Evolutionary conservation across 2,797 vertebrate species (phyloP).

Genomic region (Crocidura indochinensis): DNA sequence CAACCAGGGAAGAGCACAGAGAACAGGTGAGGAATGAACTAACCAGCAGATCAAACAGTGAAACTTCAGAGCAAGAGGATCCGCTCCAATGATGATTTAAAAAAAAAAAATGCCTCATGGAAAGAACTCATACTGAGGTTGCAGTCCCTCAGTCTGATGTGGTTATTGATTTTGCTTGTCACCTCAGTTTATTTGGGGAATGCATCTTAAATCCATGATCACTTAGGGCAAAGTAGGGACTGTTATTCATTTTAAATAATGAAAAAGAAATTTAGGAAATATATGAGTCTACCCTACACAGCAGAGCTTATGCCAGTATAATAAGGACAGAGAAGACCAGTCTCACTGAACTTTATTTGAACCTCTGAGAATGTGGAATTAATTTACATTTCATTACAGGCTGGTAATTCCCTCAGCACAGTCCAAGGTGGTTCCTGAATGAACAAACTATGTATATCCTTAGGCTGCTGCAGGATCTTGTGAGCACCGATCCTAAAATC

Average conservation of each 20-base stretch:
- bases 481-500: constrained; percentile 1
- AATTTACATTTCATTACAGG: constrained; percentile 82
- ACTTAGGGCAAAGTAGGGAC: constrained; percentile 9
- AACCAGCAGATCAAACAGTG: background rate
- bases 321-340: constrained; percentile 50
- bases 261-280: constrained; percentile 67
- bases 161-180: constrained; percentile 64
- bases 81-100: background rate
- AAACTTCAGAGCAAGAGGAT: background rate
- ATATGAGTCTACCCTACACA: constrained; percentile 38
- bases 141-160: background rate
- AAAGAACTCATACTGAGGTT: fast-evolving
- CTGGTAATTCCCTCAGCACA: constrained; percentile 65
- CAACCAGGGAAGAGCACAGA: fast-evolving
- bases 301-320: constrained; percentile 44
- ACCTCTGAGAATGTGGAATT: constrained; percentile 76
- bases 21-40: background rate
- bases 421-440: constrained; percentile 39
- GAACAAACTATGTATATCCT: constrained; percentile 18
- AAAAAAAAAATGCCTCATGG: background rate
- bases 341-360: constrained; percentile 82
- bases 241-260: constrained; percentile 74
- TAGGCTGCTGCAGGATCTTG: background rate
- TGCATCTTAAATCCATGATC: constrained; percentile 49
- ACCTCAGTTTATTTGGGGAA: constrained; percentile 61